Conservation (phyloP, 2,888 invertebrate genomes). For the Lordiphosa andalusiaca region DNA sequence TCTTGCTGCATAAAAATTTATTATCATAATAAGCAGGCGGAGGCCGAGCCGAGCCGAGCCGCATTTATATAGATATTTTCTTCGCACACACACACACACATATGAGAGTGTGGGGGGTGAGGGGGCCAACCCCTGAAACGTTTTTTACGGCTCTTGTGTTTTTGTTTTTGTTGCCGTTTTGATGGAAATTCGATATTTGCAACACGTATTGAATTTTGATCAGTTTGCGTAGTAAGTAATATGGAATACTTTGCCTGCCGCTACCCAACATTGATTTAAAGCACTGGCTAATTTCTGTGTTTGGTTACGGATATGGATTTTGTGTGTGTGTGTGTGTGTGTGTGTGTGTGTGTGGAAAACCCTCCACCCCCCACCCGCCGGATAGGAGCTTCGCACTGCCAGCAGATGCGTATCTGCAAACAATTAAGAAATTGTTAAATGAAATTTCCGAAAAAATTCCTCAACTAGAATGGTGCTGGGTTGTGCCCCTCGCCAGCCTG, state of each 20-base stretch:
- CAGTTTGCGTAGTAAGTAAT: constrained; percentile 62
- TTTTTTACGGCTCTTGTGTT: constrained; percentile 56
- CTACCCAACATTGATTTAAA: constrained; percentile 56
- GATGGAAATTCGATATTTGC: constrained; percentile 75
- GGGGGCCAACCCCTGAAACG: constrained; percentile 55
- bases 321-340: constrained; percentile 9
- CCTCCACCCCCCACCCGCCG: constrained; percentile 1
- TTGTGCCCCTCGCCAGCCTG: not conserved
- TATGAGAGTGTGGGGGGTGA: not conserved
- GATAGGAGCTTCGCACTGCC: constrained; percentile 8
- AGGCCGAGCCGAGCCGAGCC: constrained; percentile 38
- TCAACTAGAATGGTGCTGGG: constrained; percentile 22
- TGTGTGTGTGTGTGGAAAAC: not conserved
- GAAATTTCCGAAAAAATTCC: constrained; percentile 65
- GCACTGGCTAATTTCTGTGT: constrained; percentile 39
- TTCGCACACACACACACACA: constrained; percentile 7
- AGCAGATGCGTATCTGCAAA: constrained; percentile 70
- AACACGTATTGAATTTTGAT: constrained; percentile 74
- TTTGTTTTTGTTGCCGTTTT: constrained; percentile 50
- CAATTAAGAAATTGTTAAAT: constrained; percentile 74
- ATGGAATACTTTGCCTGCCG: constrained; percentile 33
- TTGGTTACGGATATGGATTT: constrained; percentile 43
- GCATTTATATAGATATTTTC: constrained; percentile 12
- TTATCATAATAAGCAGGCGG: constrained; percentile 68
- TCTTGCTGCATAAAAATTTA: constrained; percentile 70